Base-by-base conservation (phyloP, 37 sponge, comb jelly and placozoan species). In the Dysidea cf. avara region DNA sequence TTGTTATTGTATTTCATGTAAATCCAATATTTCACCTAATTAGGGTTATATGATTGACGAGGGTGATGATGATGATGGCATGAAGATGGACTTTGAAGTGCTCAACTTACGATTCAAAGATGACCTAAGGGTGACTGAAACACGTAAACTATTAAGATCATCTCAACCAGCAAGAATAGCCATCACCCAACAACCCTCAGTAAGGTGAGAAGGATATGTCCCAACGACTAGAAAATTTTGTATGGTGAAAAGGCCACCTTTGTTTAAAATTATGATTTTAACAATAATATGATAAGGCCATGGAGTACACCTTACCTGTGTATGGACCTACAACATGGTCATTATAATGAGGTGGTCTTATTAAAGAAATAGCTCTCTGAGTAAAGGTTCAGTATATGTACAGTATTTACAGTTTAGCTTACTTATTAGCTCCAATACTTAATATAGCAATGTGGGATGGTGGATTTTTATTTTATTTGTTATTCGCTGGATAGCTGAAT, bases 131-230 rank as follows among this genome's bases (percentile, higher is more conserved):
- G 74, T 84, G 39, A 58, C 51, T 71, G 92, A 92, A 52, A 83
- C 92, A 32, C 55, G 69, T 22, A 61, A 79, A 18, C 35, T 93
- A 29, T 60, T 95, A n/a, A 69, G 78, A 29, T 95, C 96, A 13
- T 76, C 90, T 17, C 37, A 81, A 32, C 90, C 92, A 52, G 89
- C 84, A 21, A 80, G 54, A 35, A 79, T 95, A 24, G 63, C 69
- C 21, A 39, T 95, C 49, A 59, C 53, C 13, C 92, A 92, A 71
- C 87, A 84, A 68, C 93, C 90, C 29, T 88, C 87, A 81, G 86
- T 85, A 33, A 88, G 93, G 93, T 88, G 31, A 20, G 55, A 21
- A 21, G 11, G 3, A 29, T 1, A 1, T 29, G 54, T 69, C 34
- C 16, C 53, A 50, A 20, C 18, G 18, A n/a, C n/a, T n/a, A n/a